Conservation (phyloP, 2,888 invertebrate species). For the Pilophorus perplexus region DNA sequence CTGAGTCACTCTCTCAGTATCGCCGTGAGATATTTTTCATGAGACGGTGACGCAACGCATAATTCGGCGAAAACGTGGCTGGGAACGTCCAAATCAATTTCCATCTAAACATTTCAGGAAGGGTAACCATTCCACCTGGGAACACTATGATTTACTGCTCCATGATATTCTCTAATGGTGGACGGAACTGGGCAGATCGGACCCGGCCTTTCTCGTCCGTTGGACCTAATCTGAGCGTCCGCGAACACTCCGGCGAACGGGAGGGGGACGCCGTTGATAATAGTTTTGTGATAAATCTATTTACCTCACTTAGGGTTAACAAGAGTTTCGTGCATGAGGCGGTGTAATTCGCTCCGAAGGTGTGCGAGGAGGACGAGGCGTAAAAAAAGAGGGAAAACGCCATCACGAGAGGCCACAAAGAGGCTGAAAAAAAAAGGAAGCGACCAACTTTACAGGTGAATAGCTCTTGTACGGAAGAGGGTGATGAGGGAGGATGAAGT, state of each 20-base stretch:
- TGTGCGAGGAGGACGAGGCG: neutral
- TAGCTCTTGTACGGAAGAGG: neutral
- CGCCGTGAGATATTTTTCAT: too few species aligned
- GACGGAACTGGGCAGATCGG: neutral
- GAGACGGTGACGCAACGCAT: too few species aligned
- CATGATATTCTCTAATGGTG: slow-evolving; percentile 20
- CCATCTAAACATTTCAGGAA: too few species aligned
- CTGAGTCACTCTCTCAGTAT: too few species aligned
- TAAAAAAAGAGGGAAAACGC: slow-evolving; percentile 5
- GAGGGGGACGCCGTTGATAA: too few species aligned
- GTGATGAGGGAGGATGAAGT: slow-evolving; percentile 4
- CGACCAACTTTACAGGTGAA: too few species aligned
- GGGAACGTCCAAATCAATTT: too few species aligned
- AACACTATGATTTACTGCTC: slow-evolving; percentile 9
- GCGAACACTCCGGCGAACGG: neutral
- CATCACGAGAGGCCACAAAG: slow-evolving; percentile 14
- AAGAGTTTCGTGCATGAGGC: slow-evolving; percentile 24
- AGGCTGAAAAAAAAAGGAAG: neutral
- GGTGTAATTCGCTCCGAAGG: slow-evolving; percentile 29
- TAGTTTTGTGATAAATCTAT: slow-evolving; percentile 37
- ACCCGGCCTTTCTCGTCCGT: slow-evolving; percentile 1
- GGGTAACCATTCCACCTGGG: too few species aligned
- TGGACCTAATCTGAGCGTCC: neutral
- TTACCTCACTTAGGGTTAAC: slow-evolving; percentile 24
- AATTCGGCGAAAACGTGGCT: too few species aligned